Evolutionary conservation across 2,888 invertebrate genomes (phyloP).

Genomic region (Drosophila suboccidentalis): DNA sequence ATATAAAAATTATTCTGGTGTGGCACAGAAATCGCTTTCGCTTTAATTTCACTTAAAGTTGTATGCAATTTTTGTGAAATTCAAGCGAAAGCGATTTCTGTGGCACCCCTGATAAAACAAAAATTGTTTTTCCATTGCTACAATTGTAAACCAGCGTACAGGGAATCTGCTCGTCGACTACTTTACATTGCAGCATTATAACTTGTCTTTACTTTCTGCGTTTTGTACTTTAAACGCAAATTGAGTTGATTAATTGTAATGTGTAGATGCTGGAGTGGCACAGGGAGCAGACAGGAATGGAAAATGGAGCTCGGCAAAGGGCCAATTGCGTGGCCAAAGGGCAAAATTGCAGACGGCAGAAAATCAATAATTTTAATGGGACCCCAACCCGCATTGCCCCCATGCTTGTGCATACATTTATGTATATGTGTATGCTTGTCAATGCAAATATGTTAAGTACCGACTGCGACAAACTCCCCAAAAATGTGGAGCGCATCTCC

Average conservation of each 20-base stretch:
- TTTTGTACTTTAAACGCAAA: constrained; percentile 70
- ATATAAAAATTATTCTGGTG: too few relatives aligned
- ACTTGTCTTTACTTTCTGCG: constrained; percentile 15
- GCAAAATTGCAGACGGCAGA: constrained; percentile 79
- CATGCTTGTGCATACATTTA: constrained; percentile 44
- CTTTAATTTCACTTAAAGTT: too few relatives aligned
- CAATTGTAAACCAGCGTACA: not conserved
- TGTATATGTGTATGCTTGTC: constrained; percentile 56
- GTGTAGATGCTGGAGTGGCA: constrained; percentile 36
- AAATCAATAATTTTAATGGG: constrained; percentile 78
- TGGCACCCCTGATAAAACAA: too few relatives aligned
- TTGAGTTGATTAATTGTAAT: constrained; percentile 81
- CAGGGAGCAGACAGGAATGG: not conserved
- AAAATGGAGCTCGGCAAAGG: constrained; percentile 11
- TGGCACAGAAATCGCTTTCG: too few relatives aligned
- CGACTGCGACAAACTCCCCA: constrained; percentile 15
- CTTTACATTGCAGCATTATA: not conserved
- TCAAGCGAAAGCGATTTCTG: too few relatives aligned
- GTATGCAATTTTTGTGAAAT: too few relatives aligned
- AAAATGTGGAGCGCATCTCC: constrained; percentile 25
- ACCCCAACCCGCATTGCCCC: constrained; percentile 28
- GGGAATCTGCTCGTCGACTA: not conserved
- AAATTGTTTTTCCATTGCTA: not conserved
- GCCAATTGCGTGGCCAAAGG: constrained; percentile 72
- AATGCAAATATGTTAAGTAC: constrained; percentile 78